Evolutionary conservation across 2,888 invertebrate species (phyloP).

Genomic region (Drosophila kokeensis): DNA sequence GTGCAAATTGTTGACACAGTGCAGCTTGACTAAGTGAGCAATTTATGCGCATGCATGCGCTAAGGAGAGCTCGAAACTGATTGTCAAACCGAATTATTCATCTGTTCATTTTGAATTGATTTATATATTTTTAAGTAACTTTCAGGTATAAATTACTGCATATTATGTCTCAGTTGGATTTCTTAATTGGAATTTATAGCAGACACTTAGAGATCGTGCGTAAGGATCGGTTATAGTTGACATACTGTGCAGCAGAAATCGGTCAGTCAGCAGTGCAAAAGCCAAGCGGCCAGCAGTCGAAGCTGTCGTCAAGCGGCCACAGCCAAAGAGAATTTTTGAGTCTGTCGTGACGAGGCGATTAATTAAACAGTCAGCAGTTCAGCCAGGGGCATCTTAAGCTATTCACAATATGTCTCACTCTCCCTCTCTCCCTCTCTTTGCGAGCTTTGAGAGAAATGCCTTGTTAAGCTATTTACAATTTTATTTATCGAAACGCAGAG

Average conservation of each 20-base stretch:
- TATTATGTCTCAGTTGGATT: not conserved
- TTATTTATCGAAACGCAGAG: not conserved
- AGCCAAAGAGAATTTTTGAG: not conserved
- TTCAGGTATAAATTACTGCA: not conserved
- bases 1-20: constrained; percentile 52
- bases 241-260: not conserved
- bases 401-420: not conserved
- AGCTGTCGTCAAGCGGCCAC: not conserved
- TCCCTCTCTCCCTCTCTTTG: not conserved
- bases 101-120: not conserved
- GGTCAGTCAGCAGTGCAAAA: not conserved
- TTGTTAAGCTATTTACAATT: constrained; percentile 27
- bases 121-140: not conserved
- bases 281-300: not conserved
- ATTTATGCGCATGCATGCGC: not conserved
- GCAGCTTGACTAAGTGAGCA: constrained; percentile 15
- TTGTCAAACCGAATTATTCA: not conserved
- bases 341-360: not conserved
- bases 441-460: not conserved
- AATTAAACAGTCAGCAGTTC: not conserved
- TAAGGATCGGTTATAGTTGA: not conserved
- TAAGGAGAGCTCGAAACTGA: not conserved
- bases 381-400: not conserved
- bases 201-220: not conserved
- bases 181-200: not conserved